These are phyloP conservation scores for Temnothorax unifasciatus DNA, from an alignment of 2,888 invertebrate genomes.

Conservation along the genomic window DNA sequence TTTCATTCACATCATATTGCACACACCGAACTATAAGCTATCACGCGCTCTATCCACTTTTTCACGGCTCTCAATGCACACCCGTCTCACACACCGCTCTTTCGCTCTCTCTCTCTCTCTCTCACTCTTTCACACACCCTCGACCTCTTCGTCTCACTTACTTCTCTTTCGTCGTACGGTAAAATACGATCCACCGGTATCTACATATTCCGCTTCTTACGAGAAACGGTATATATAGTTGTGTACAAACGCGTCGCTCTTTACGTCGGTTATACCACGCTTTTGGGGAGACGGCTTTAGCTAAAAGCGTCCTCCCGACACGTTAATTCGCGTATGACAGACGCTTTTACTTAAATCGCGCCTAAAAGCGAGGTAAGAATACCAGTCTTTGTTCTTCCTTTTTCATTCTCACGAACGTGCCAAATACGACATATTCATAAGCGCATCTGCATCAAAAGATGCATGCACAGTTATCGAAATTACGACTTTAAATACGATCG, in stretches of 20 bases:
- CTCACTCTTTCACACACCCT: background rate
- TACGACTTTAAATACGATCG: background rate
- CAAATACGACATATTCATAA: constrained; percentile 11
- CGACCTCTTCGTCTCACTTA: constrained; percentile 15
- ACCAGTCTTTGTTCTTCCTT: constrained; percentile 42
- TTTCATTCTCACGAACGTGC: background rate
- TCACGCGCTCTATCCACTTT: constrained; percentile 18
- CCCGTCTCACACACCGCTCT: background rate
- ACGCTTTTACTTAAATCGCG: constrained; percentile 54
- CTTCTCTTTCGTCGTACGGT: constrained; percentile 72
- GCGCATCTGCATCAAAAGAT: background rate
- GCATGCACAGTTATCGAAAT: constrained; percentile 7
- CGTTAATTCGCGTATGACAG: constrained; percentile 58
- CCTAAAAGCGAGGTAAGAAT: constrained; percentile 51
- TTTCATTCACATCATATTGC: constrained; percentile 47
- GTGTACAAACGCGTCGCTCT: constrained; percentile 45
- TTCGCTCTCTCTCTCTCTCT: background rate
- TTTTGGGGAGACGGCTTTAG: constrained; percentile 39
- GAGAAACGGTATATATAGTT: constrained; percentile 50
- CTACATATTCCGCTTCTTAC: constrained; percentile 53
- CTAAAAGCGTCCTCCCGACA: constrained; percentile 50
- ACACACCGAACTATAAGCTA: constrained; percentile 44
- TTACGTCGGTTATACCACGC: constrained; percentile 47
- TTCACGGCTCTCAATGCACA: background rate
- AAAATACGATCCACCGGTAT: constrained; percentile 61